These are phyloP conservation scores for Bradypodion ventrale DNA, from an alignment of 2,797 vertebrate species.

Conservation along the genomic window DNA sequence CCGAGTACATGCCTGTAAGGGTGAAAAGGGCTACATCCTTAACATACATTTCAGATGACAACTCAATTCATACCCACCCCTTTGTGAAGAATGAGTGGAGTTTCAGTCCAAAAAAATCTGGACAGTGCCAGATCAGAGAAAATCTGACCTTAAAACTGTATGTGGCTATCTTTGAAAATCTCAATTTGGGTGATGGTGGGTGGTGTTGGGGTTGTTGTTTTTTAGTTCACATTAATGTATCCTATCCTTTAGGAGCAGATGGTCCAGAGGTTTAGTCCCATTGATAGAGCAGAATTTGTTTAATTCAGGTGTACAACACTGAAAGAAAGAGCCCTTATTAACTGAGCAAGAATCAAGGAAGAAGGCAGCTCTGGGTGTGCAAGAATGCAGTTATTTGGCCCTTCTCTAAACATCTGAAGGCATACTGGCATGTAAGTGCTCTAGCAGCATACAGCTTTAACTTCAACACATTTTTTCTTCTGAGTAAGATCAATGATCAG, in stretches of 20 bases:
- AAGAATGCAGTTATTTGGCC: background rate
- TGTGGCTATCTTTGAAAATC: background rate
- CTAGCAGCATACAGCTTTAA: fast-evolving
- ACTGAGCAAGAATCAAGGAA: background rate
- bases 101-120: too few relatives aligned
- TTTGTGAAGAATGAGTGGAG: background rate
- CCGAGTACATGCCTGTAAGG: too few relatives aligned
- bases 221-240: background rate
- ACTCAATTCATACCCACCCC: background rate
- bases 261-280: background rate
- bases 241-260: background rate
- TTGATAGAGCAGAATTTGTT: background rate
- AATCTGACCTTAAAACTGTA: background rate
- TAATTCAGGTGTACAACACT: background rate
- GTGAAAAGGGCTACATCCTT: background rate
- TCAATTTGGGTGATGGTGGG: too few relatives aligned
- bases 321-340: background rate
- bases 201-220: background rate
- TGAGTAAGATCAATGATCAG: background rate
- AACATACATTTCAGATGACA: background rate
- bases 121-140: background rate
- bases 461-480: background rate
- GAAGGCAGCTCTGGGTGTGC: background rate
- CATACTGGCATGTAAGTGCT: background rate
- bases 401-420: background rate